These are phyloP conservation scores for Hemitrygon akajei DNA, from an alignment of 2,797 vertebrate species.

Conservation along the genomic window DNA sequence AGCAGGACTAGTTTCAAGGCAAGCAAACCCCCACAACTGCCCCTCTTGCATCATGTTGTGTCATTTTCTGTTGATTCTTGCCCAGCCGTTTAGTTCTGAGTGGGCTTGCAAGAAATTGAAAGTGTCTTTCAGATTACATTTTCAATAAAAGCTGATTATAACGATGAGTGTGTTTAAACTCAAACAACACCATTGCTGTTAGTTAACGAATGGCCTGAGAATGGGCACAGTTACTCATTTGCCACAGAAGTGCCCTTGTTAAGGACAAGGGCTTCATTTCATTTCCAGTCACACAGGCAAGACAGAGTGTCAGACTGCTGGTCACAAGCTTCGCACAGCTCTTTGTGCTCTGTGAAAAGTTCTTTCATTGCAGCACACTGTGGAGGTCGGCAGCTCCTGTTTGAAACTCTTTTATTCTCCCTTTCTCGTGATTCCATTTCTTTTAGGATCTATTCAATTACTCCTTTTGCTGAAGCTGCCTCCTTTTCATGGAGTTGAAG, in stretches of 20 bases:
- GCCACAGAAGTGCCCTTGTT: slow-evolving; percentile 15
- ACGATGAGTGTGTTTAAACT: background rate
- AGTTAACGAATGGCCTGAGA: background rate
- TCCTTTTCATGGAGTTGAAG: background rate
- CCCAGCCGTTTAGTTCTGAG: slow-evolving; percentile 60
- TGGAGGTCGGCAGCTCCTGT: background rate
- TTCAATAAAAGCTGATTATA: background rate
- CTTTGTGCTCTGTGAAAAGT: background rate
- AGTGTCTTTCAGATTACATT: background rate
- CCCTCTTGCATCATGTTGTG: slow-evolving; percentile 73
- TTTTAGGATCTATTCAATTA: background rate
- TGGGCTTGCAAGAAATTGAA: background rate
- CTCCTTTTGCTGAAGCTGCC: background rate
- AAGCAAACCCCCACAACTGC: slow-evolving; percentile 54
- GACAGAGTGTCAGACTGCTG: background rate
- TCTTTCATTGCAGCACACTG: slow-evolving; percentile 7
- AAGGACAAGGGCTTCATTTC: background rate
- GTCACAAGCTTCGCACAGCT: background rate
- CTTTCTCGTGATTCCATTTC: background rate
- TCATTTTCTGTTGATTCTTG: slow-evolving; percentile 68
- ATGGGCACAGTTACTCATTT: background rate
- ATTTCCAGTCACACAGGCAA: background rate
- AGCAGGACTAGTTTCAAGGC: slow-evolving; percentile 66
- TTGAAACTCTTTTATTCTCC: slow-evolving; percentile 1
- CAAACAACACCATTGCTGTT: background rate